phyloP scores from a whole-genome alignment of 2,888 invertebrate genomes.

The Drosophila meridionalis region DNA sequence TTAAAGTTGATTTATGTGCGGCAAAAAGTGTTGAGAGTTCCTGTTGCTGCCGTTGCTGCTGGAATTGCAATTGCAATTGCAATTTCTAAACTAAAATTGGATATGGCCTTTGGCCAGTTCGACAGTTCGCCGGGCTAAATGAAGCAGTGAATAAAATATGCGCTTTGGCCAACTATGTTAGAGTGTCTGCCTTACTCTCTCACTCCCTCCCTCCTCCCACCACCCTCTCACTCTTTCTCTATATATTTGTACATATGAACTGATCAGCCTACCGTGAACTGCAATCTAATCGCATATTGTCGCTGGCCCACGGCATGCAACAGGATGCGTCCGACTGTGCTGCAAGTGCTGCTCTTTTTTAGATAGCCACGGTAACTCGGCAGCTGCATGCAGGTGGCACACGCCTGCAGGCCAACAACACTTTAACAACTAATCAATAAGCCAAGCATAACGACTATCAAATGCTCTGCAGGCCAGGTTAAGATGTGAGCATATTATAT shows the following conservation, averaged over 20 bases:
- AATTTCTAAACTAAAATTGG: constrained; percentile 68
- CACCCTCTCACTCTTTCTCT: not conserved
- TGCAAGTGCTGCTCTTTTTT: constrained; percentile 3
- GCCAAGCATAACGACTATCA: not conserved
- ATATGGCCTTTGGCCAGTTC: constrained; percentile 31
- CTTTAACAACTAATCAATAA: constrained; percentile 3
- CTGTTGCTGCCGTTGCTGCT: constrained; percentile 23
- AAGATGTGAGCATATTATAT: not conserved
- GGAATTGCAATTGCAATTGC: constrained; percentile 68
- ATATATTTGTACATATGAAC: not conserved
- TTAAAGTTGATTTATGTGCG: constrained; percentile 75
- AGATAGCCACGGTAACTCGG: constrained; percentile 7
- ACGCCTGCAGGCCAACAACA: constrained; percentile 15
- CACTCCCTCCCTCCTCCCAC: no score
- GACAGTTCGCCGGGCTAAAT: constrained; percentile 45
- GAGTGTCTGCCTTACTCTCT: not conserved
- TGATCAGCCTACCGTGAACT: not conserved
- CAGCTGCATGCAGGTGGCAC: constrained; percentile 5
- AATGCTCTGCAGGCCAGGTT: not conserved
- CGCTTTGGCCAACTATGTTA: constrained; percentile 33
- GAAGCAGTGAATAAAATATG: constrained; percentile 48
- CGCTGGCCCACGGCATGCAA: constrained; percentile 35
- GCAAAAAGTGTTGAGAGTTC: constrained; percentile 17
- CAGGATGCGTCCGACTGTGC: constrained; percentile 31
- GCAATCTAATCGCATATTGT: constrained; percentile 14